A percentile compares a stretch with the other conserved stretches of the same genome.
Conservation (phyloP, 2,888 invertebrate species). For the Xestobium rufovillosum region DNA sequence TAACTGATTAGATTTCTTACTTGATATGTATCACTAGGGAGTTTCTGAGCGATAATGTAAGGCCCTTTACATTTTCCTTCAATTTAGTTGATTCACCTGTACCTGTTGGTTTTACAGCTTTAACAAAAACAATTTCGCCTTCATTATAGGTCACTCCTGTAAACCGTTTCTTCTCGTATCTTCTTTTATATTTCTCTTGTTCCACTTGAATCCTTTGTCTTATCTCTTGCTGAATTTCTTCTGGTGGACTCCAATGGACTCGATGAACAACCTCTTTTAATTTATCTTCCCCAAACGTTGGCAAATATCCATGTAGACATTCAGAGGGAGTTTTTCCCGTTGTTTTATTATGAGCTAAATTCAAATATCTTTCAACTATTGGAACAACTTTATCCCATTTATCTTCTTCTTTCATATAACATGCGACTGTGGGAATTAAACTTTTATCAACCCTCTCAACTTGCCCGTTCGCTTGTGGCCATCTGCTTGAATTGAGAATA, state of each 20-base stretch:
- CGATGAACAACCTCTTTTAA: too few species aligned
- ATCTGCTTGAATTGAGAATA: constrained; percentile 17
- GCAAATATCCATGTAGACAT: constrained; percentile 16
- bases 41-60: not conserved
- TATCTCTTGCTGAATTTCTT: too few species aligned
- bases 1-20: constrained; percentile 1
- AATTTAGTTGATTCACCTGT: not conserved
- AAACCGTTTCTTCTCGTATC: too few species aligned
- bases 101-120: not conserved
- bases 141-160: too few species aligned
- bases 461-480: constrained; percentile 23
- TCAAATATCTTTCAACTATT: constrained; percentile 20
- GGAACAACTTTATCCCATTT: constrained; percentile 15
- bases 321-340: constrained; percentile 21
- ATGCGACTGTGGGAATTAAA: constrained; percentile 13
- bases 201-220: constrained; percentile 2
- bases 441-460: constrained; percentile 19
- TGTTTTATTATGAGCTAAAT: constrained; percentile 18
- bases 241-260: too few species aligned
- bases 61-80: not conserved
- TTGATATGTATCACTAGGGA: not conserved
- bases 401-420: constrained; percentile 6
- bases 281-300: too few species aligned
- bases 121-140: too few species aligned
- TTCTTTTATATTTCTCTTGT: too few species aligned